These are phyloP conservation scores for Lasioglossum leucozonium DNA, from an alignment of 2,888 invertebrate genomes.

Conservation along the genomic window DNA sequence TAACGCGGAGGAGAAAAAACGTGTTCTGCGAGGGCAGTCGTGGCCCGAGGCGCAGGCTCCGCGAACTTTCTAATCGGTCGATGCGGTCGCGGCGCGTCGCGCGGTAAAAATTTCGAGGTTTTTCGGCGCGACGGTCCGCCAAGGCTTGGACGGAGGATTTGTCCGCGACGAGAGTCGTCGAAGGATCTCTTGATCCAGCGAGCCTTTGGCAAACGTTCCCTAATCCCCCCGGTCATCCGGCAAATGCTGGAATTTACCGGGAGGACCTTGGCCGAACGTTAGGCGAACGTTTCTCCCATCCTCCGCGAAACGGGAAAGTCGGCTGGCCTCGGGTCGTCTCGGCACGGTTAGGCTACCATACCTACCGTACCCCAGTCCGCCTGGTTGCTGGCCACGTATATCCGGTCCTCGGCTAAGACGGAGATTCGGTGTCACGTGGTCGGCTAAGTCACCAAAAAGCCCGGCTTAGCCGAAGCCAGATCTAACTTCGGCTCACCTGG, in stretches of 20 bases:
- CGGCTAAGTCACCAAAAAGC: slow-evolving; percentile 74
- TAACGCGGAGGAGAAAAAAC: slow-evolving; percentile 45
- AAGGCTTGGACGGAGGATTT: neutral
- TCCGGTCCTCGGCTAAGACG: slow-evolving; percentile 57
- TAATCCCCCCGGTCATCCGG: neutral
- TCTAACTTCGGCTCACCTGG: slow-evolving; percentile 75
- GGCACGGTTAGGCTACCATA: neutral
- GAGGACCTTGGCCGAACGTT: neutral
- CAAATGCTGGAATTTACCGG: slow-evolving; percentile 2
- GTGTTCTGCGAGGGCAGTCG: neutral
- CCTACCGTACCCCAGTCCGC: neutral
- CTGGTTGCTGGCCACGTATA: slow-evolving; percentile 10
- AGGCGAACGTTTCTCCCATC: neutral
- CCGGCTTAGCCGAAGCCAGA: slow-evolving; percentile 69
- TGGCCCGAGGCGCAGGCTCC: neutral
- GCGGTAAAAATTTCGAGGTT: slow-evolving; percentile 2
- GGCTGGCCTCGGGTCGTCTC: neutral
- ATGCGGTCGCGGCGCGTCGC: neutral
- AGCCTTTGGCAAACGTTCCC: neutral
- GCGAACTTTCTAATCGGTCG: neutral
- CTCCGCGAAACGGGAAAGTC: neutral
- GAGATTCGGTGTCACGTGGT: slow-evolving; percentile 61
- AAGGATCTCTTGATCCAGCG: neutral
- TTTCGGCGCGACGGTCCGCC: neutral
- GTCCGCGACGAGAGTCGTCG: neutral